Evolutionary conservation across 2,888 invertebrate genomes (phyloP), one percentile per base, ranked within the genome.

Genomic region (Drosophila acutilabella): DNA sequence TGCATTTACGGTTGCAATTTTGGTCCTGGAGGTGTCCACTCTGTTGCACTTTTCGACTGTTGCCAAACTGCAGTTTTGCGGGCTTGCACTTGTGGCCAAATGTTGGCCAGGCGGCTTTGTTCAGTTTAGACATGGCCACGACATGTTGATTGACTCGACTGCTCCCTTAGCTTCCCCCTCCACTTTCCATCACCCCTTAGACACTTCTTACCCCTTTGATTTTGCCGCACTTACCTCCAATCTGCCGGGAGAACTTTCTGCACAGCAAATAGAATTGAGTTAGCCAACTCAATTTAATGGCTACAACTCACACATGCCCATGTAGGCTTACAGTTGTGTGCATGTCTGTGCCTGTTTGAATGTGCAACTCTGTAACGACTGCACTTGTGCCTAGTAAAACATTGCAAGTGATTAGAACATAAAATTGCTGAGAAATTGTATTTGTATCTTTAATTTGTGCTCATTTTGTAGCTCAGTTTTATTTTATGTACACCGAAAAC

Each of bases 21-120:
- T 51, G 74, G 64, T 69, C 58, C 54, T 54, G 14, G n/a, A 13
- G 44, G 33, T 44, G 33, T 40, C 26, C 77, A 64, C 64, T 69
- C 70, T 62, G 78, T 56, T 84, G 82, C 85, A 88, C 88, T 83
- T 85, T 88, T 88, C 77, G 59, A 60, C 60, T 58, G 36, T 44
- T 51, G 42, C 59, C 47, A 67, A 81, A 78, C 54, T 86, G 83
- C 81, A 81, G 61, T 83, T 90, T 89, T 90, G 90, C 80, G 91
- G 91, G 89, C 91, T 91, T 90, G 91, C 91, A 90, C 90, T 92
- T 91, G 91, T 91, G 91, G 91, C 91, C 91, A 91, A 91, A 81
- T 83, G 87, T 91, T 91, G 91, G 90, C 89, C 90, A 89, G 72
- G 64, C 64, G 82, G 85, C 80, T 89, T 85, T 74, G 66, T 69